Conservation (phyloP, 2,797 vertebrate species). For the Labroides dimidiatus region DNA sequence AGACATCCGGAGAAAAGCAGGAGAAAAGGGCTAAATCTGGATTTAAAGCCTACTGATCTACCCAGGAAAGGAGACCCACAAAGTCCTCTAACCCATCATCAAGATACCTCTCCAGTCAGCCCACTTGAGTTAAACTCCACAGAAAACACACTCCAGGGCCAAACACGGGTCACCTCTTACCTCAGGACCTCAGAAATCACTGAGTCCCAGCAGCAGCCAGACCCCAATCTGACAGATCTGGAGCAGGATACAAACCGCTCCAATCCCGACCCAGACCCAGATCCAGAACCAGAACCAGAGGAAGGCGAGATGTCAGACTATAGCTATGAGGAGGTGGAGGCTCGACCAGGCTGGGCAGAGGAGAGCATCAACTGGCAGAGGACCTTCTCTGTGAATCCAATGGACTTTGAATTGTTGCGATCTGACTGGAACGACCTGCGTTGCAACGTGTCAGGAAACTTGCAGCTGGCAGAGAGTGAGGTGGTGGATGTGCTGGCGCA, state of each 20-base stretch:
- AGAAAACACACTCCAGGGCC: conserved; percentile 50
- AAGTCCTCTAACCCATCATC: conserved; percentile 28
- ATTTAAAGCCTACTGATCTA: conserved; percentile 40
- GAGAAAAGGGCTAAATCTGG: conserved; percentile 43
- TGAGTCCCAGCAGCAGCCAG: conserved; percentile 79
- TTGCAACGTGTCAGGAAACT: conserved; percentile 97
- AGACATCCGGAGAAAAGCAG: conserved; percentile 48
- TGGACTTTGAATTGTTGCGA: conserved; percentile 96
- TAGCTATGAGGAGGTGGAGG: conserved; percentile 87
- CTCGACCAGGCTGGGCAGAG: conserved; percentile 91
- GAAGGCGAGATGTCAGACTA: conserved; percentile 87
- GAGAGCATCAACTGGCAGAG: conserved; percentile 98
- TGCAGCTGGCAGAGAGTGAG: conserved; percentile 94
- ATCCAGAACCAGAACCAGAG: conserved; percentile 78
- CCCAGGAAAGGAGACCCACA: conserved; percentile 42
- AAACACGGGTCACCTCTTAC: conserved; percentile 86
- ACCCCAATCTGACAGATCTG: conserved; percentile 60
- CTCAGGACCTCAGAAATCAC: conserved; percentile 87
- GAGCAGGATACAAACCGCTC: conserved; percentile 63
- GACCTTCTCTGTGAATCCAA: conserved; percentile 94
- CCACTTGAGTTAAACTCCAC: conserved; percentile 77
- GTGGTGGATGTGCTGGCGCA: conserved; percentile 95
- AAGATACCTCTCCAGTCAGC: conserved; percentile 32
- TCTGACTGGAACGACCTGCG: conserved; percentile 99
- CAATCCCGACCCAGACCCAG: conserved; percentile 67